Conservation (phyloP, 2,888 invertebrate species). For the Gandaritis pyraliata region DNA sequence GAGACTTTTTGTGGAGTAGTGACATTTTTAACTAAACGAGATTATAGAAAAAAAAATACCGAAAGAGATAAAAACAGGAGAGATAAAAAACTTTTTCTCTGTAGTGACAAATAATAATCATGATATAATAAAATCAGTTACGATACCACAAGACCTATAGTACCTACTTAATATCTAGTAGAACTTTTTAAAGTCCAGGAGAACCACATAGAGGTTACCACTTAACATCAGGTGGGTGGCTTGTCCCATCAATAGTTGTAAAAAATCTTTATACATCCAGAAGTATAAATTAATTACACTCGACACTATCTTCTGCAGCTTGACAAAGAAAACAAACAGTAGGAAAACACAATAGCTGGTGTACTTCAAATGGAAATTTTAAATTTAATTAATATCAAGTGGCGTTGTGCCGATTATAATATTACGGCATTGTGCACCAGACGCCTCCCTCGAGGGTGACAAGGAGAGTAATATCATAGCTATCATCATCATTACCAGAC, state of each 20-base stretch:
- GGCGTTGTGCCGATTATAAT: slow-evolving; percentile 79
- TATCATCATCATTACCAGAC: not conserved
- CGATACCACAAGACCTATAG: no score
- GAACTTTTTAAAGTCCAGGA: no score
- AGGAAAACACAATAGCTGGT: slow-evolving; percentile 4
- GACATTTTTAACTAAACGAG: slow-evolving; percentile 24
- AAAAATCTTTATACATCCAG: no score
- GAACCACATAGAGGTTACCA: no score
- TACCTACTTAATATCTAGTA: no score
- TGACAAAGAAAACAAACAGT: slow-evolving; percentile 19
- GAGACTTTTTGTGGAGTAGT: slow-evolving; percentile 28
- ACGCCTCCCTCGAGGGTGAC: slow-evolving; percentile 36
- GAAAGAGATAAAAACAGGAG: not conserved
- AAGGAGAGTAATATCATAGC: slow-evolving; percentile 1
- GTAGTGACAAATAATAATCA: not conserved
- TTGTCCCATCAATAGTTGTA: not conserved
- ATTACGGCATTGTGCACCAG: slow-evolving; percentile 68
- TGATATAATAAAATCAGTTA: no score
- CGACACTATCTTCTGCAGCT: no score
- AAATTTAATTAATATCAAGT: slow-evolving; percentile 82
- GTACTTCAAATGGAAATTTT: slow-evolving; percentile 71
- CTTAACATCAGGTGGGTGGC: no score
- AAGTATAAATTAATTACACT: no score
- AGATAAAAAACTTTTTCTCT: no score
- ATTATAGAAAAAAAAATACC: no score